Conservation (phyloP, 2,113 vertebrate genomes). For the Promerops cafer region DNA sequence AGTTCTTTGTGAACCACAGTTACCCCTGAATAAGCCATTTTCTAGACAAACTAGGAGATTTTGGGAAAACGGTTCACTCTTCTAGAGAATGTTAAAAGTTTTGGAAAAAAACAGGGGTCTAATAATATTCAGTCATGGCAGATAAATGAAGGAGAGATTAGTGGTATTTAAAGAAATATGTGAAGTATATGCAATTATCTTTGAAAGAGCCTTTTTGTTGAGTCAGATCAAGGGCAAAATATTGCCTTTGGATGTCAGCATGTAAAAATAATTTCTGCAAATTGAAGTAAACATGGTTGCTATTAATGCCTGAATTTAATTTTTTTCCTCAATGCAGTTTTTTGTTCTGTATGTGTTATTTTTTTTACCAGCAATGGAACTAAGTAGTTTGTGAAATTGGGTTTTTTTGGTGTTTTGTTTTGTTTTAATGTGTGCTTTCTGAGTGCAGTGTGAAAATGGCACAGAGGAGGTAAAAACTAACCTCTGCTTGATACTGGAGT, state of each 20-base stretch:
- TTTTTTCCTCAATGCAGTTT: background rate
- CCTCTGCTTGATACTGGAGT: background rate
- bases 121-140: background rate
- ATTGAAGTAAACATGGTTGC: background rate
- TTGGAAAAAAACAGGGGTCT: background rate
- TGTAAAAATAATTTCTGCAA: background rate
- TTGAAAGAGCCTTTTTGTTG: background rate
- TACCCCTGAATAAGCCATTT: background rate
- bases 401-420: background rate
- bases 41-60: background rate
- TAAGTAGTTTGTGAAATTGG: background rate
- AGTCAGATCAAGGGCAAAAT: background rate
- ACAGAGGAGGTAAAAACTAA: background rate
- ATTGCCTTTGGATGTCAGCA: background rate
- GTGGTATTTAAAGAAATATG: background rate
- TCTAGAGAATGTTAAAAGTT: background rate
- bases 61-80: background rate
- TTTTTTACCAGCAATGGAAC: background rate
- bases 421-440: background rate
- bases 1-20: background rate
- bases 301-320: background rate
- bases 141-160: background rate
- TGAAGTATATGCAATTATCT: background rate
- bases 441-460: background rate
- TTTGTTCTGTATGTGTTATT: background rate